Evolutionary conservation across 2,888 invertebrate genomes (phyloP), one percentile per base, ranked within the genome.

Genomic region (Oligia fasciuncula): DNA sequence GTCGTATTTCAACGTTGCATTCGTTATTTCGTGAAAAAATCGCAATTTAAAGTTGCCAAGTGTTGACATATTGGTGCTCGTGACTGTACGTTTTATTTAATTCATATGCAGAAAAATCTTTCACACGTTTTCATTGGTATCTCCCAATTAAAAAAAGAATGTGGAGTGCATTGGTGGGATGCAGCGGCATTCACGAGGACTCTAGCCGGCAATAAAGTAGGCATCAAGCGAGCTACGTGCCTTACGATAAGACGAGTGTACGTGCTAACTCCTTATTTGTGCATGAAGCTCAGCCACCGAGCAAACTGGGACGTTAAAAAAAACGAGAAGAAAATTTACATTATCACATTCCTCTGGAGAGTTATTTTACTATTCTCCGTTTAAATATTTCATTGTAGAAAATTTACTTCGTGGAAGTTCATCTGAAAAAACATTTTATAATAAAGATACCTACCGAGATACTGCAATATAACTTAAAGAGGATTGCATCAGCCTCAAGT

Each of bases 191-290:
- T 87, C 90, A 85, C 88, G 82, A 90, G 91, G 90, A 90, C 91
- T 90, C 92, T 84, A 87, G 92, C 89, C 85, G 90, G 92, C 93
- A 95, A 95, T 96, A 96, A 95, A 95, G 93, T 92, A 93, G 94
- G 94, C 95, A 95, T 94, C 95, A 94, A 92, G 92, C 89, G 88
- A 87, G 87, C 85, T 93, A 94, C 95, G 95, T 95, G 95, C 93
- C 91, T 90, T 90, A 90, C 87, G 93, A 93, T 90, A 91, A 93
- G 93, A 92, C 92, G 92, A 90, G 88, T 89, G 90, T 93, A 94
- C 94, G 94, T 94, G 94, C 91, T 90, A 91, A 92, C 91, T 92
- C 91, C 90, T 90, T 91, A 90, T 91, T 91, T 91, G 90, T 84
- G 88, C 90, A 91, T 88, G 89, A 91, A 90, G 85, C 90, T 87